Evolutionary conservation across 2,797 vertebrate species (phyloP).

Genomic region (Pristis pectinata): DNA sequence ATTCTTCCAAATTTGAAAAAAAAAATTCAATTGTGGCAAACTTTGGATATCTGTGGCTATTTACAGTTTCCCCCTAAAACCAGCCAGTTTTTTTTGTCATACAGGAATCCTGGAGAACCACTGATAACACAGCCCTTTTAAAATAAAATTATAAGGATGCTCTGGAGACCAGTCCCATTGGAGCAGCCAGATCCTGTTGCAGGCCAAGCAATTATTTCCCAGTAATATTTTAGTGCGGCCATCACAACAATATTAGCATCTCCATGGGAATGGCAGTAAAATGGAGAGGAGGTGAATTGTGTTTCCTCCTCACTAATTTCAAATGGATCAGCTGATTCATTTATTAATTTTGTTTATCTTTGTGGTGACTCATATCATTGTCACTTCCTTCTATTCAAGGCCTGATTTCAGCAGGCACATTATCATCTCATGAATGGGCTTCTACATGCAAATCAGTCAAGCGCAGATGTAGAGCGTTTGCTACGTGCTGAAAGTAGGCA

Average conservation of each 20-base stretch:
- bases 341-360: conserved; percentile 37
- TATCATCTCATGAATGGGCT: conserved; percentile 24
- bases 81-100: conserved; percentile 16
- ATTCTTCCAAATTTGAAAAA: not conserved
- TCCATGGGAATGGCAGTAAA: conserved; percentile 37
- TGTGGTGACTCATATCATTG: conserved; percentile 20
- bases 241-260: conserved; percentile 32
- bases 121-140: not conserved
- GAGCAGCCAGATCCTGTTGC: not conserved
- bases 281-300: not conserved
- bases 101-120: conserved; percentile 17
- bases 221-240: conserved; percentile 24
- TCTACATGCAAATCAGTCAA: conserved; percentile 23
- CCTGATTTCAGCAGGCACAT: conserved; percentile 6
- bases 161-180: conserved; percentile 21
- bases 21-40: not conserved
- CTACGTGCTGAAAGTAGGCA: conserved; percentile 15
- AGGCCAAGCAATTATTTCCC: conserved; percentile 32
- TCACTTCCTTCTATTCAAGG: conserved; percentile 33
- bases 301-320: conserved; percentile 23
- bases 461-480: not conserved
- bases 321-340: conserved; percentile 32
- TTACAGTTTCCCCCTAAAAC: not conserved
- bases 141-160: not conserved
- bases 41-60: not conserved